phyloP scores from a whole-genome alignment of 2,797 vertebrate species.

The Gymnocypris eckloni region DNA sequence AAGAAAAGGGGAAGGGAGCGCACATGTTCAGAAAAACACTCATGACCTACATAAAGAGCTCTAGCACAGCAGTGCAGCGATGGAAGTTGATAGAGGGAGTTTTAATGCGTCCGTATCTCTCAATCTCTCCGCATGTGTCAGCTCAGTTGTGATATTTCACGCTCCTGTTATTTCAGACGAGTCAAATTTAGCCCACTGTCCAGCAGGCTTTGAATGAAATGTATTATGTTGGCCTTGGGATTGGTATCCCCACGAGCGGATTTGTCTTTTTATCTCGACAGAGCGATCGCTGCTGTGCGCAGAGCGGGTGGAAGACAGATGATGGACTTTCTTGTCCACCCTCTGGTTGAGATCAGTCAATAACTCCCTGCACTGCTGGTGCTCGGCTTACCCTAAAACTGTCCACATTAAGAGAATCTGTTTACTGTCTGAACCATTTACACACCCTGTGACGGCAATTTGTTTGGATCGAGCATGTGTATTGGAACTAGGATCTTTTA shows the following conservation, averaged over 20 bases:
- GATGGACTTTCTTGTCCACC: constrained; percentile 34
- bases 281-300: not conserved
- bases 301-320: constrained; percentile 28
- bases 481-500: not conserved
- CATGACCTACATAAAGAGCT: constrained; percentile 61
- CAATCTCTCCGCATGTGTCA: constrained; percentile 26
- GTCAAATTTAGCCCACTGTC: constrained; percentile 40
- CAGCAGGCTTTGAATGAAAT: constrained; percentile 38
- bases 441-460: not conserved
- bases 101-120: constrained; percentile 28
- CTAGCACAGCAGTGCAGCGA: constrained; percentile 54
- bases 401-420: constrained; percentile 37
- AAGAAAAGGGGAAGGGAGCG: not conserved
- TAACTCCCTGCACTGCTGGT: constrained; percentile 28
- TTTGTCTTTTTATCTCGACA: constrained; percentile 36
- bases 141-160: constrained; percentile 44
- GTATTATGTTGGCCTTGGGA: constrained; percentile 26
- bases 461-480: not conserved
- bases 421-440: constrained; percentile 39
- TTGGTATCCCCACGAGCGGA: constrained; percentile 28
- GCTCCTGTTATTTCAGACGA: constrained; percentile 39
- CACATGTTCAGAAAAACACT: constrained; percentile 47
- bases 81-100: constrained; percentile 54
- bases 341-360: constrained; percentile 36
- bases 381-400: constrained; percentile 34